phyloP scores from a whole-genome alignment of 92 coral and sea anemone genomes.

The Scolanthus callimorphus region DNA sequence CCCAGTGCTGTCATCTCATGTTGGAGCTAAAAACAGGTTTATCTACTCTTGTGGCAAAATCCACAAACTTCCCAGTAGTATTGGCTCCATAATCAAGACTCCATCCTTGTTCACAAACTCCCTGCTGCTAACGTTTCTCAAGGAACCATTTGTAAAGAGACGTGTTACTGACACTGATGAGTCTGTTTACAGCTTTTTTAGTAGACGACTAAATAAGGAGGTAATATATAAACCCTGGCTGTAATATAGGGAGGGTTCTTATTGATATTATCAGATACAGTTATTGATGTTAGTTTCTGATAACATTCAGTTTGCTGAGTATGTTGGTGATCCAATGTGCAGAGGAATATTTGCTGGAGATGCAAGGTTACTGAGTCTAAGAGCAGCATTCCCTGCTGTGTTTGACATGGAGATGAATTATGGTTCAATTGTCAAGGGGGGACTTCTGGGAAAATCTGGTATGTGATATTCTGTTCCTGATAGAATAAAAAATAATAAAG shows the following conservation, averaged over 20 bases:
- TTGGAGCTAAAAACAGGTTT: constrained; percentile 82
- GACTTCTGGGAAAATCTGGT: constrained; percentile 37
- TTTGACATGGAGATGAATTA: constrained; percentile 64
- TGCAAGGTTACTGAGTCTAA: constrained; percentile 73
- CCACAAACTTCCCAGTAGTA: constrained; percentile 82
- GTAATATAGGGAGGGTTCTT: too few species aligned
- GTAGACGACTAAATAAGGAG: constrained; percentile 81
- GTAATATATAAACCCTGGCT: too few species aligned
- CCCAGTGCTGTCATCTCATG: constrained; percentile 70
- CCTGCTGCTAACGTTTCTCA: constrained; percentile 55
- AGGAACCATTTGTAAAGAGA: constrained; percentile 67
- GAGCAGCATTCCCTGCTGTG: constrained; percentile 81
- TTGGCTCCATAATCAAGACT: constrained; percentile 57
- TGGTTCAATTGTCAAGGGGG: constrained; percentile 87
- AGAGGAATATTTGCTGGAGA: constrained; percentile 99
- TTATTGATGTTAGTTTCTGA: too few species aligned
- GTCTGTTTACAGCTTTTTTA: constrained; percentile 73
- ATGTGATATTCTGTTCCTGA: too few species aligned
- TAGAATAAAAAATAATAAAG: too few species aligned
- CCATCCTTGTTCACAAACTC: constrained; percentile 81
- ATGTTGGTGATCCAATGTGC: constrained; percentile 81
- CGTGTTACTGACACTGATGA: constrained; percentile 67
- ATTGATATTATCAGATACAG: too few species aligned
- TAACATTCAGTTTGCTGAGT: constrained; percentile 89
- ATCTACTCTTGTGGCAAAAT: constrained; percentile 71